These are phyloP conservation scores for Drosophila neonasuta DNA, from an alignment of 2,888 invertebrate species.

Conservation along the genomic window DNA sequence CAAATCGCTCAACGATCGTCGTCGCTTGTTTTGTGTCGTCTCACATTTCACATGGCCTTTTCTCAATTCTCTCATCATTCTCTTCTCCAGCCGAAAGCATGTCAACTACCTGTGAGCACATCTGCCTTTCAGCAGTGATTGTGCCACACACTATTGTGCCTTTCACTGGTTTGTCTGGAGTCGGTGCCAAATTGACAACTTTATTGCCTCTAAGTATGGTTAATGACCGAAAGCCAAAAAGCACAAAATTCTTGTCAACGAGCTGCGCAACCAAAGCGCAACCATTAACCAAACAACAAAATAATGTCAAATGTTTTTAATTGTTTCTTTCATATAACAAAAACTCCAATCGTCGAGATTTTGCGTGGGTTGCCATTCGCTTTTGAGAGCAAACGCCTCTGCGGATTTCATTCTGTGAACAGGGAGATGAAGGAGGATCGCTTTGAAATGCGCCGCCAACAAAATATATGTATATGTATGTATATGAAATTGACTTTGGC, in stretches of 20 bases:
- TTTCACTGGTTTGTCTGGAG: slow-evolving; percentile 41
- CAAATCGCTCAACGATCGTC: slow-evolving; percentile 4
- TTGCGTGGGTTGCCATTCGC: slow-evolving; percentile 52
- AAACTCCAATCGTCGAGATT: slow-evolving; percentile 15
- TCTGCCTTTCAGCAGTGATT: neutral
- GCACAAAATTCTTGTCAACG: slow-evolving; percentile 58
- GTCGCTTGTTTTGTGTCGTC: slow-evolving; percentile 43
- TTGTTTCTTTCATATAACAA: slow-evolving; percentile 44
- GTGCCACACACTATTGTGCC: slow-evolving; percentile 38
- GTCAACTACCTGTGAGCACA: slow-evolving; percentile 68
- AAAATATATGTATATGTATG: slow-evolving; percentile 17
- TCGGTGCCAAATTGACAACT: slow-evolving; percentile 66
- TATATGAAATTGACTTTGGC: slow-evolving; percentile 62
- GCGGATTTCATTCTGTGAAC: slow-evolving; percentile 42
- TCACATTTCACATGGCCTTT: slow-evolving; percentile 21
- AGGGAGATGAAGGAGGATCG: slow-evolving; percentile 3
- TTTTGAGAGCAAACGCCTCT: slow-evolving; percentile 42
- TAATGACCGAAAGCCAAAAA: slow-evolving; percentile 57
- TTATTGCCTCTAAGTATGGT: slow-evolving; percentile 74
- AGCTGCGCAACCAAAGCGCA: slow-evolving; percentile 10
- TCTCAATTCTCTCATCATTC: slow-evolving; percentile 29
- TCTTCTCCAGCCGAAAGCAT: slow-evolving; percentile 40
- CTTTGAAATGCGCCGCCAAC: slow-evolving; percentile 68
- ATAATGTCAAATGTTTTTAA: slow-evolving; percentile 71
- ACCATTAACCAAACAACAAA: slow-evolving; percentile 66